A percentile compares a stretch with the other conserved stretches of the same genome.
Evolutionary conservation across 2,888 invertebrate species (phyloP).

Genomic region (Tinea semifulvella): DNA sequence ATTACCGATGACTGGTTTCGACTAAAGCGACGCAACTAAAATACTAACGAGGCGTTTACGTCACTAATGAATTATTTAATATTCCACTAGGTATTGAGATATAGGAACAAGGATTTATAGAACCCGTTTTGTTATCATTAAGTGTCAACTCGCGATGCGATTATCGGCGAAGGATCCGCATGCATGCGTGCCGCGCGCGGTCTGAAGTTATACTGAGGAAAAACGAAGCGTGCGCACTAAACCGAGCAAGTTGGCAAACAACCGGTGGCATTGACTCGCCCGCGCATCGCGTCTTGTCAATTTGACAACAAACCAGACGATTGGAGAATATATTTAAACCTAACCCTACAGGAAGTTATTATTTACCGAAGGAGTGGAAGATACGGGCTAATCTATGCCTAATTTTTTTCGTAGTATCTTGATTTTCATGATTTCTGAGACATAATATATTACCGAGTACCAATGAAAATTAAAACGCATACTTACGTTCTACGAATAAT

Average conservation of each 20-base stretch:
- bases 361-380: background rate
- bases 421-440: too few species aligned
- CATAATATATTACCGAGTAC: too few species aligned
- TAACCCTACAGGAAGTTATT: background rate
- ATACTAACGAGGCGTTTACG: slow-evolving; percentile 4
- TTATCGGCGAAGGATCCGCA: background rate
- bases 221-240: too few species aligned
- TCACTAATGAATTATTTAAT: slow-evolving; percentile 3
- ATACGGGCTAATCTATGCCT: too few species aligned
- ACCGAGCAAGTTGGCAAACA: background rate
- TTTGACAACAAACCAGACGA: background rate
- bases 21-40: slow-evolving; percentile 1
- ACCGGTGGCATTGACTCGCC: slow-evolving; percentile 4
- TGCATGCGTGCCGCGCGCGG: background rate
- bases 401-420: too few species aligned
- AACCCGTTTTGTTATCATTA: slow-evolving; percentile 5
- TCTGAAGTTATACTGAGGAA: background rate
- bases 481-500: too few species aligned
- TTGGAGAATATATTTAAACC: background rate
- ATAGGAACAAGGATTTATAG: background rate
- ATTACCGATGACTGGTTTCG: background rate
- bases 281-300: background rate
- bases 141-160: background rate
- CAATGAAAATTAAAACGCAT: too few species aligned
- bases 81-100: slow-evolving; percentile 1